These are phyloP conservation scores for Pseudotriccus pelzelni DNA, from an alignment of 2,797 vertebrate species.

Conservation along the genomic window DNA sequence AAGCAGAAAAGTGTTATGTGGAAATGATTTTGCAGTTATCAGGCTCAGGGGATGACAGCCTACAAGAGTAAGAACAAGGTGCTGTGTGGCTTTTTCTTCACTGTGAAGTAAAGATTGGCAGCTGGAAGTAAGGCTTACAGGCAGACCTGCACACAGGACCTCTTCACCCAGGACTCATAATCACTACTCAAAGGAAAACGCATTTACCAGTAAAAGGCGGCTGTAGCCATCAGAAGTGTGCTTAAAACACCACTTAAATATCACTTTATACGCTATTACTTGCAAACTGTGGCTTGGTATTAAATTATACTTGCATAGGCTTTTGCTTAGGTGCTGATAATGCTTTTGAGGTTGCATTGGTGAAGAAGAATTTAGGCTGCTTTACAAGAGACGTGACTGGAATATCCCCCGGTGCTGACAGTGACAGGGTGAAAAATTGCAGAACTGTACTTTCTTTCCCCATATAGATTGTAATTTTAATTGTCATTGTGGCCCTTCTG, in stretches of 20 bases:
- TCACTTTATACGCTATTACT: constrained; percentile 99
- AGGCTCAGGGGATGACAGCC: constrained; percentile 91
- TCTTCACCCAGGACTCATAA: constrained; percentile 99
- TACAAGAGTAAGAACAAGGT: constrained; percentile 92
- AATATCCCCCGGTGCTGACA: constrained; percentile 79
- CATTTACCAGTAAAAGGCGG: constrained; percentile 97
- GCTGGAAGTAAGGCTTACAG: constrained; percentile 96
- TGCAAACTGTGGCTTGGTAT: constrained; percentile 99
- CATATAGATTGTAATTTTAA: constrained; percentile 88
- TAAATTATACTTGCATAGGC: constrained; percentile 99
- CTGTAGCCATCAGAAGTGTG: constrained; percentile 98
- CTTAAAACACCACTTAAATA: constrained; percentile 99
- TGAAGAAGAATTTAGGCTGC: constrained; percentile 86
- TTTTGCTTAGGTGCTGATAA: constrained; percentile 95
- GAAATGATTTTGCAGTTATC: constrained; percentile 94
- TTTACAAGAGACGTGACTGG: constrained; percentile 85
- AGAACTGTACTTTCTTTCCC: constrained; percentile 84
- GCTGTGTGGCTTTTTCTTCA: constrained; percentile 85
- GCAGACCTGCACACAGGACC: constrained; percentile 96
- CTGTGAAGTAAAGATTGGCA: constrained; percentile 96
- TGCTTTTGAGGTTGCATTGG: constrained; percentile 87
- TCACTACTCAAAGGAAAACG: constrained; percentile 98
- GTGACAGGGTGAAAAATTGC: constrained; percentile 87
- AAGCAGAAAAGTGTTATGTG: constrained; percentile 86
- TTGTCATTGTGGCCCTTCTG: constrained; percentile 87